Percentiles rank a stretch among this genome's conserved stretches.
Conservation (phyloP, 2,113 vertebrate species). For the Holacanthus passer region DNA sequence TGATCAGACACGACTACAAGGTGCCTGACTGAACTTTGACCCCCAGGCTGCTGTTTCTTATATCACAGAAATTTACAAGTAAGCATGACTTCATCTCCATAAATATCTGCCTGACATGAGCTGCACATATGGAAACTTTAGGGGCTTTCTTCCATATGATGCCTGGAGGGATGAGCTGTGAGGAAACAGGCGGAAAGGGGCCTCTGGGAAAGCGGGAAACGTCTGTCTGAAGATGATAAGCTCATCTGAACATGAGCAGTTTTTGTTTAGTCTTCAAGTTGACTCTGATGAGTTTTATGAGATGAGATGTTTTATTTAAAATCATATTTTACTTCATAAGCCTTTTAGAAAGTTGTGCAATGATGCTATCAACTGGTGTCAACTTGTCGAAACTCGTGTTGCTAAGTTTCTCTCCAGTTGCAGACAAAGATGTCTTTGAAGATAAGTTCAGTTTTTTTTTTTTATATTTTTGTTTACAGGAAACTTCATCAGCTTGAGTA, state of each 20-base stretch:
- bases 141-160: neutral
- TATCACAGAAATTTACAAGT: too few species aligned
- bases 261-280: slow-evolving; percentile 24
- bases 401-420: too few species aligned
- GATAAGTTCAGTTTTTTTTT: too few species aligned
- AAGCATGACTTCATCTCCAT: neutral
- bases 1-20: too few species aligned
- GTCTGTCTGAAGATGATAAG: slow-evolving; percentile 59
- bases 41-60: too few species aligned
- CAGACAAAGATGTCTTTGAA: too few species aligned
- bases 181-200: neutral
- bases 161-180: neutral
- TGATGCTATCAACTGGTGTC: too few species aligned
- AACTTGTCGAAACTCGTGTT: too few species aligned
- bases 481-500: neutral
- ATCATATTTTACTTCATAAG: neutral
- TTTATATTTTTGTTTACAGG: neutral
- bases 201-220: slow-evolving; percentile 24
- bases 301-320: neutral
- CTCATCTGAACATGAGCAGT: slow-evolving; percentile 8
- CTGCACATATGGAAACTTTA: neutral
- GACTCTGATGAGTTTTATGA: too few species aligned
- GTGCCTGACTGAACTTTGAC: too few species aligned
- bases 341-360: neutral
- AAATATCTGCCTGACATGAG: neutral